A percentile compares a stretch with the other conserved stretches of the same genome.
Evolutionary conservation across 2,113 vertebrate species (phyloP).

Genomic region (Lophochroa leadbeateri): DNA sequence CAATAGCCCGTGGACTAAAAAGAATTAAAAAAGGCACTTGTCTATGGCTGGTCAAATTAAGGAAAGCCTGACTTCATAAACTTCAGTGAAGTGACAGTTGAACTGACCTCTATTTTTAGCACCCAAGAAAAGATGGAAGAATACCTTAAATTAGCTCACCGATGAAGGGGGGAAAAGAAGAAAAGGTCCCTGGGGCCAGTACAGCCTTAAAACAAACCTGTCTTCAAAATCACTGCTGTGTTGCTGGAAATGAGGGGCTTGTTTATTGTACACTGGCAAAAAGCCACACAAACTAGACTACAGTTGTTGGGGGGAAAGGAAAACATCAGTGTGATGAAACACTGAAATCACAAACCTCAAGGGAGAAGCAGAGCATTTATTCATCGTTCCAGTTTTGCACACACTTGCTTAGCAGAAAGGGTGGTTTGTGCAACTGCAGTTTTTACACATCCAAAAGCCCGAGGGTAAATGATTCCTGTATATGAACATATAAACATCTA

Average conservation of each 20-base stretch:
- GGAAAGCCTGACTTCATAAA: neutral
- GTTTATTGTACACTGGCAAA: neutral
- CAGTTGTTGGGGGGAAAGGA: neutral
- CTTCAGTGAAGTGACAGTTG: neutral
- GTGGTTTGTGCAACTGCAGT: neutral
- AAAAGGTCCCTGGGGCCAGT: neutral
- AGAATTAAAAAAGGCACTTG: neutral
- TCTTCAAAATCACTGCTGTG: neutral
- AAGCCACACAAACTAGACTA: neutral
- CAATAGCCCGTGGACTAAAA: neutral
- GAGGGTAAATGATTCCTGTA: neutral
- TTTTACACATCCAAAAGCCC: neutral
- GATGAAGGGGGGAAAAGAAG: neutral
- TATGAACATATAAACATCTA: neutral
- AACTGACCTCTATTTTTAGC: neutral
- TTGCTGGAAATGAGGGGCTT: neutral
- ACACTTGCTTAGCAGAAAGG: neutral
- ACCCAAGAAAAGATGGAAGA: neutral
- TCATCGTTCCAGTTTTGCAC: neutral
- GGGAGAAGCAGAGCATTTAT: neutral
- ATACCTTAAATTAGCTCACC: neutral
- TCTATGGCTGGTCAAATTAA: neutral
- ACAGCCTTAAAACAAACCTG: neutral
- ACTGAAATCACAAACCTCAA: neutral
- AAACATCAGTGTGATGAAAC: neutral